These are phyloP conservation scores for Cyclura pinguis DNA, from an alignment of 2,797 vertebrate species.

Conservation along the genomic window DNA sequence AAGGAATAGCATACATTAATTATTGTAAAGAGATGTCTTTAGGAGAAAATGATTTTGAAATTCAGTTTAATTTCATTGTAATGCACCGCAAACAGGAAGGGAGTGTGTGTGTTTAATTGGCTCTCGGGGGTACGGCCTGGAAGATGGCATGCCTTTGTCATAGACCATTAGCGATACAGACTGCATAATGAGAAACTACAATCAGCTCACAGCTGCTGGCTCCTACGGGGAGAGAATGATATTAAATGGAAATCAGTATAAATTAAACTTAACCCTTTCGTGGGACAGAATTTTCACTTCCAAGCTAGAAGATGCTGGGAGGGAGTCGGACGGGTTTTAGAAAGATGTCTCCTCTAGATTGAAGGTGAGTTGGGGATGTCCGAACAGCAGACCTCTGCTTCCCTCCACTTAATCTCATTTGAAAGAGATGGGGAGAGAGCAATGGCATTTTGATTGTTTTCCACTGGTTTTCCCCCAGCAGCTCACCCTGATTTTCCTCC, in stretches of 20 bases:
- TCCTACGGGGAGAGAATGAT: constrained; percentile 79
- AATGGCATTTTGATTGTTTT: neutral
- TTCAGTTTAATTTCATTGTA: constrained; percentile 83
- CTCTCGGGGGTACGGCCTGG: constrained; percentile 91
- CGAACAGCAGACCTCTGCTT: accelerated
- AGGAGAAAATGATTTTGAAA: constrained; percentile 82
- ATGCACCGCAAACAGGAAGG: constrained; percentile 79
- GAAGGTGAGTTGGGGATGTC: neutral
- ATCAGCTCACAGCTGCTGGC: constrained; percentile 91
- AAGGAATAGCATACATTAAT: constrained; percentile 80
- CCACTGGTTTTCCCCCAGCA: neutral
- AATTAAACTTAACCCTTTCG: constrained; percentile 82
- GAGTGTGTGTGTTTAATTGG: constrained; percentile 92
- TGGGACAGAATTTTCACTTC: constrained; percentile 32
- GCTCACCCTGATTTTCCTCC: neutral
- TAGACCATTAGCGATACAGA: constrained; percentile 93
- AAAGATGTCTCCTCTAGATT: neutral
- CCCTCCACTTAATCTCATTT: neutral
- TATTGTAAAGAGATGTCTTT: constrained; percentile 82
- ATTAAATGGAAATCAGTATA: constrained; percentile 81
- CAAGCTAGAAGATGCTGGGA: neutral
- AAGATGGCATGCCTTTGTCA: constrained; percentile 92
- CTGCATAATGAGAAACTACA: constrained; percentile 91
- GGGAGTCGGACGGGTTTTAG: neutral
- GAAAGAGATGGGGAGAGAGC: neutral